phyloP scores from a whole-genome alignment of 2,797 vertebrate genomes.

The Otolemur crassicaudatus region DNA sequence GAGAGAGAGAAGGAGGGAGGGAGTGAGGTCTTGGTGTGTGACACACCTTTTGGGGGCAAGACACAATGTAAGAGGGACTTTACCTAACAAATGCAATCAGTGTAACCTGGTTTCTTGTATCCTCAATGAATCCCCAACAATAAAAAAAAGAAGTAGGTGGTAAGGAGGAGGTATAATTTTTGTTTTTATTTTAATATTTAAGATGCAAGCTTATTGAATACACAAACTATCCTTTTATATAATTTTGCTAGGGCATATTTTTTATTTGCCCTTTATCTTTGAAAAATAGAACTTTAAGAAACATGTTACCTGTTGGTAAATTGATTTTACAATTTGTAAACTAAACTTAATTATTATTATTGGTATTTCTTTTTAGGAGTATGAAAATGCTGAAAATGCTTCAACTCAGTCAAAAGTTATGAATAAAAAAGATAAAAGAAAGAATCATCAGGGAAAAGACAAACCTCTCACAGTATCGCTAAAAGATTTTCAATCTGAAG shows the following conservation, averaged over 20 bases:
- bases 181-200: slow-evolving; percentile 55
- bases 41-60: too few species aligned
- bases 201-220: slow-evolving; percentile 16
- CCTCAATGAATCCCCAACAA: too few species aligned
- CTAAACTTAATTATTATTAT: slow-evolving; percentile 67
- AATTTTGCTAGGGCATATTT: slow-evolving; percentile 39
- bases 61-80: too few species aligned
- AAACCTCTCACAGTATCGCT: slow-evolving; percentile 95
- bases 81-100: too few species aligned
- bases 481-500: slow-evolving; percentile 96
- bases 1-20: too few species aligned
- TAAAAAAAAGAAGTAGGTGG: not conserved
- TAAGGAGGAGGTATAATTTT: not conserved
- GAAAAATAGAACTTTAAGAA: slow-evolving; percentile 58
- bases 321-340: slow-evolving; percentile 68
- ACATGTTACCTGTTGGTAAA: slow-evolving; percentile 1
- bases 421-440: slow-evolving; percentile 95
- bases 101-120: too few species aligned
- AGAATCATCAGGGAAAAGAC: slow-evolving; percentile 95
- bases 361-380: slow-evolving; percentile 84
- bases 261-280: slow-evolving; percentile 51
- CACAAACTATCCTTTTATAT: not conserved
- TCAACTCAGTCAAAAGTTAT: slow-evolving; percentile 91
- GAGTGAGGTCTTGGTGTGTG: too few species aligned
- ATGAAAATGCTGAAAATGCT: slow-evolving; percentile 87